Evolutionary conservation across 2,888 invertebrate species (phyloP), one percentile per base, ranked within the genome.

Genomic region (Harpalus rufipes): DNA sequence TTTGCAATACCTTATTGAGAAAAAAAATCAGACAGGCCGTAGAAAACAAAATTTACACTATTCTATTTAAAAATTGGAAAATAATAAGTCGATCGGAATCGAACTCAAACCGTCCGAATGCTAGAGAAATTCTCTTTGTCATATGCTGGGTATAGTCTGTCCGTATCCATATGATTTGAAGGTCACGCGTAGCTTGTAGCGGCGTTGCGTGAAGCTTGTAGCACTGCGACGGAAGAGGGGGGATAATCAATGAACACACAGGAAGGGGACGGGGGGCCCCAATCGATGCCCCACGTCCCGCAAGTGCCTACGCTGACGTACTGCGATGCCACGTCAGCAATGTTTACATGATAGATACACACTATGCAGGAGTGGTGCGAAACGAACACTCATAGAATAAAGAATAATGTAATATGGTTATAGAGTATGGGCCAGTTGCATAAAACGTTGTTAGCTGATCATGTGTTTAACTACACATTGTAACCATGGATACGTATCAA

Each of bases 271-370:
- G n/a, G 8, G 12, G 65, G 61, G 32, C 18, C 18, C 59, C 18
- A 41, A 68, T 68, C 68, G 41, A 68, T 32, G 63, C 63, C 63
- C 63, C 63, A 32, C 68, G 32, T 32, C 68, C 68, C 68, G 68
- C 72, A 68, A 32, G 32, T 5, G 41, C 18, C 5, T 61, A 32
- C 44, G 16, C 58, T 32, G 21, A 10, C 44, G 51, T 68, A 65
- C 0, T 12, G 68, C 18, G 58, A 39, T 18, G 81, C 81, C 81
- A 81, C 81, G 81, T 81, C 61, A 56, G 81, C 81, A 81, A 56
- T 81, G 81, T 81, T 81, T 81, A 81, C 16, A n/a, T 7, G 32
- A 14, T 32, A 32, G 32, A 32, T 32, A 32, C 3, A 32, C 32
- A 25, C 59, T 14, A 14, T 59, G 59, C 6, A 59, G 58, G 44